Evolutionary conservation across 2,888 invertebrate species (phyloP).

Genomic region (Apodemia zela): DNA sequence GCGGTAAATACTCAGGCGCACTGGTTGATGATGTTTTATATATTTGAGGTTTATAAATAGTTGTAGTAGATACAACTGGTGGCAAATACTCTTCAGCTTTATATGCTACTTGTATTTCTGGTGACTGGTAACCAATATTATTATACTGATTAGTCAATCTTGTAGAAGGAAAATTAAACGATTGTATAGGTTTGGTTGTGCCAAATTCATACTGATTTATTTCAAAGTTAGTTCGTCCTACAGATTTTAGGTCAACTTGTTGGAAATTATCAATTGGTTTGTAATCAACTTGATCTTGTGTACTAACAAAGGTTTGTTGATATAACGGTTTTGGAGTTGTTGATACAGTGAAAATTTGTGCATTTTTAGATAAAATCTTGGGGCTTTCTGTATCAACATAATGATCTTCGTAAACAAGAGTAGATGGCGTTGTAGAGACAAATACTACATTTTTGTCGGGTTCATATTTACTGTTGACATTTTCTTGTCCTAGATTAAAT

Average conservation of each 20-base stretch:
- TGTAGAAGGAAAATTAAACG: constrained; percentile 50
- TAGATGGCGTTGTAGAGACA: constrained; percentile 63
- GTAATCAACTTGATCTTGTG: constrained; percentile 47
- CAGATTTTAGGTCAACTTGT: constrained; percentile 43
- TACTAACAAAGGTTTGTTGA: constrained; percentile 47
- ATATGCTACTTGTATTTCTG: constrained; percentile 64
- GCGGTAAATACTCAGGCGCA: constrained; percentile 60
- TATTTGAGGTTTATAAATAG: constrained; percentile 32
- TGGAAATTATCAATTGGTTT: constrained; percentile 42
- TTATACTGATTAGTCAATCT: constrained; percentile 49
- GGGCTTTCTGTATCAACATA: constrained; percentile 55
- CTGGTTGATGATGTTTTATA: constrained; percentile 38
- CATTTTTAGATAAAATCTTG: constrained; percentile 43
- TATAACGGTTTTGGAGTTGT: constrained; percentile 45
- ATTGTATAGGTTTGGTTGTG: constrained; percentile 53
- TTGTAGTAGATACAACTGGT: constrained; percentile 37
- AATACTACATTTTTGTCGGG: constrained; percentile 49
- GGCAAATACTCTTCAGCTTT: constrained; percentile 64
- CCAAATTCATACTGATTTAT: constrained; percentile 41
- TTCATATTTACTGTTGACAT: constrained; percentile 42
- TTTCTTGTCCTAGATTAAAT: constrained; percentile 48
- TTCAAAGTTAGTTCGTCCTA: constrained; percentile 34
- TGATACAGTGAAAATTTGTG: constrained; percentile 50
- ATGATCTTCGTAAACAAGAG: constrained; percentile 62
- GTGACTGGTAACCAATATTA: constrained; percentile 53